Conservation (phyloP, 2,113 vertebrate genomes). For the Gallinago jamesoni region DNA sequence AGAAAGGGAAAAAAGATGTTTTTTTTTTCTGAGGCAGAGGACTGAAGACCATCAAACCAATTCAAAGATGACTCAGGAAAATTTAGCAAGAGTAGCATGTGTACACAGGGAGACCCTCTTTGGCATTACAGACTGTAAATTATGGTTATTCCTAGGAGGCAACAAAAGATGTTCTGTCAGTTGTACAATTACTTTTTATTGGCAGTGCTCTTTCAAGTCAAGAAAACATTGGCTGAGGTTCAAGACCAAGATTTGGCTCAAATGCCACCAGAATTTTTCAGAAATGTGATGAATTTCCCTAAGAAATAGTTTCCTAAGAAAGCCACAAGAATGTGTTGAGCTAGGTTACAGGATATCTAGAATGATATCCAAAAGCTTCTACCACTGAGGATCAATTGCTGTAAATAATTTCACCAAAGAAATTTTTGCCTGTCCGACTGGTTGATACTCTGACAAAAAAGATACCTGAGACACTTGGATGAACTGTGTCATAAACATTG, state of each 20-base stretch:
- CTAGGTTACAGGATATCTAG: constrained; percentile 23
- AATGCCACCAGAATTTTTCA: constrained; percentile 72
- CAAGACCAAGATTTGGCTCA: constrained; percentile 77
- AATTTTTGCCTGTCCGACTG: background rate
- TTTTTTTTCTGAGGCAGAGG: background rate
- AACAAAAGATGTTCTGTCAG: constrained; percentile 75
- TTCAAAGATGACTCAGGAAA: constrained; percentile 31
- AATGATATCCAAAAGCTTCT: constrained; percentile 8
- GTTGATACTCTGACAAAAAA: background rate
- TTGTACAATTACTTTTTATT: constrained; percentile 75
- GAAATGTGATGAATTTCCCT: constrained; percentile 76
- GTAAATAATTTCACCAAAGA: background rate
- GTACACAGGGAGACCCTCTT: constrained; percentile 42
- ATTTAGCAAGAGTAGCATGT: background rate
- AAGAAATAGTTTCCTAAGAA: constrained; percentile 77
- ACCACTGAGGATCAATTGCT: background rate
- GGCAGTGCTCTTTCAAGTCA: constrained; percentile 73
- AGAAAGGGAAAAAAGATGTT: background rate
- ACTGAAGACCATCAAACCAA: constrained; percentile 7
- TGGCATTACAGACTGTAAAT: constrained; percentile 54
- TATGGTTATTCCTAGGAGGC: constrained; percentile 68
- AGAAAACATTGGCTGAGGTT: constrained; percentile 73
- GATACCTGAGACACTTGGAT: background rate
- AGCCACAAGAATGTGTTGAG: constrained; percentile 67
- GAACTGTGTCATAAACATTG: background rate